phyloP scores from a whole-genome alignment of 1,140 invertebrate species.

The Drosophila fuyamai region DNA sequence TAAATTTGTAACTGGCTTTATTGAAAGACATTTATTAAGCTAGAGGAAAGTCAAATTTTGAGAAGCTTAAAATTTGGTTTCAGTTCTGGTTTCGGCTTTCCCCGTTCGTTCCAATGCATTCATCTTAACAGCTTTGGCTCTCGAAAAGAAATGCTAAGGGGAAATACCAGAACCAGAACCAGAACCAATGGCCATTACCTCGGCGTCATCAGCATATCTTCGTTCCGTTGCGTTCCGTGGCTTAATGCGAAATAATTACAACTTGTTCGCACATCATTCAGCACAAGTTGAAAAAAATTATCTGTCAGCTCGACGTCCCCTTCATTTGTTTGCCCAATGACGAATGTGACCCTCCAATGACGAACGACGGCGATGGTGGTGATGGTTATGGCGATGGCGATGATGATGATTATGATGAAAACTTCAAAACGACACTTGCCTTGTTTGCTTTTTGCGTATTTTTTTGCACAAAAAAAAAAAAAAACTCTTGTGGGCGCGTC shows the following conservation, averaged over 20 bases:
- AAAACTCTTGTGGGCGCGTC: constrained; percentile 69
- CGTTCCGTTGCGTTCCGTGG: constrained; percentile 24
- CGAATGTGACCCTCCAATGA: constrained; percentile 72
- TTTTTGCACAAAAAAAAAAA: constrained; percentile 15
- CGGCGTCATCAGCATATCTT: constrained; percentile 45
- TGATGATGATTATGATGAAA: constrained; percentile 60
- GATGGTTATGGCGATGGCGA: constrained; percentile 7
- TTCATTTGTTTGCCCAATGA: constrained; percentile 78
- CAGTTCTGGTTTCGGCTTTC: background rate
- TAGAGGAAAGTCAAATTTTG: background rate
- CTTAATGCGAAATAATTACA: constrained; percentile 80
- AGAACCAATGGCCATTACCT: constrained; percentile 7
- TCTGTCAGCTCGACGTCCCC: constrained; percentile 66
- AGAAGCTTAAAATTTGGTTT: constrained; percentile 14
- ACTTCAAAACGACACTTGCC: constrained; percentile 73
- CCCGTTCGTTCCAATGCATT: background rate
- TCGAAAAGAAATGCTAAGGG: background rate
- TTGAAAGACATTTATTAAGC: background rate
- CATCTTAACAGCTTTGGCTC: constrained; percentile 15
- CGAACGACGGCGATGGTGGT: constrained; percentile 47
- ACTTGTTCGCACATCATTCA: constrained; percentile 82
- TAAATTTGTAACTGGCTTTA: no score
- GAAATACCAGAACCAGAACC: constrained; percentile 10
- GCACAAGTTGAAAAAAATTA: constrained; percentile 50
- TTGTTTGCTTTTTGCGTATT: constrained; percentile 62